phyloP scores from a whole-genome alignment of 2,888 invertebrate genomes.

The Ernsta delagoae region DNA sequence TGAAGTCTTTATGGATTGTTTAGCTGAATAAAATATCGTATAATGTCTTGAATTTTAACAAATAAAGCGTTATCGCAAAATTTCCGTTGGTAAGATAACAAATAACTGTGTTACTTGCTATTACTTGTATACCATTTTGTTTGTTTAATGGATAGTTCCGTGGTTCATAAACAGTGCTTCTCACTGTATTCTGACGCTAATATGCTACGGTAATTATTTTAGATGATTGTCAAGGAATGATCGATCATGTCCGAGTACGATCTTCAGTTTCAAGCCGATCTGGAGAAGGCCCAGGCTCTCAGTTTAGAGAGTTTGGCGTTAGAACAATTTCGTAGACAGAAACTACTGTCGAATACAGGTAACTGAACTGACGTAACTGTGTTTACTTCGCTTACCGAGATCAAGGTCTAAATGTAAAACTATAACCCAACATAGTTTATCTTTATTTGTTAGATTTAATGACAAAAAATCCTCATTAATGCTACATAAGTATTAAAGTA shows the following conservation, averaged over 20 bases:
- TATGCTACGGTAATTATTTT: conserved; percentile 57
- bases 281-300: conserved; percentile 94
- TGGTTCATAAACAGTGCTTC: conserved; percentile 49
- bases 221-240: conserved; percentile 59
- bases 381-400: conserved; percentile 58
- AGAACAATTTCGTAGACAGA: conserved; percentile 91
- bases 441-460: background rate
- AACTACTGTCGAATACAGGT: conserved; percentile 80
- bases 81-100: conserved; percentile 57
- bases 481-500: background rate
- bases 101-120: background rate
- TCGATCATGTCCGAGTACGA: conserved; percentile 88
- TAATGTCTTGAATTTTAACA: conserved; percentile 61
- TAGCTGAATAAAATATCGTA: conserved; percentile 49
- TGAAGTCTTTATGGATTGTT: no score
- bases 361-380: conserved; percentile 72
- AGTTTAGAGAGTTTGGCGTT: conserved; percentile 94
- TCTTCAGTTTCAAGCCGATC: conserved; percentile 92
- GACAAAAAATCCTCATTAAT: background rate
- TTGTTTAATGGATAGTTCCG: conserved; percentile 42
- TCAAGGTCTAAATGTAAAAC: conserved; percentile 42
- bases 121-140: conserved; percentile 42
- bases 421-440: background rate
- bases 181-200: conserved; percentile 66
- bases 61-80: conserved; percentile 52